These are phyloP conservation scores for human DNA, from an alignment of 2,113 vertebrate species.

Conservation along the genomic window DNA sequence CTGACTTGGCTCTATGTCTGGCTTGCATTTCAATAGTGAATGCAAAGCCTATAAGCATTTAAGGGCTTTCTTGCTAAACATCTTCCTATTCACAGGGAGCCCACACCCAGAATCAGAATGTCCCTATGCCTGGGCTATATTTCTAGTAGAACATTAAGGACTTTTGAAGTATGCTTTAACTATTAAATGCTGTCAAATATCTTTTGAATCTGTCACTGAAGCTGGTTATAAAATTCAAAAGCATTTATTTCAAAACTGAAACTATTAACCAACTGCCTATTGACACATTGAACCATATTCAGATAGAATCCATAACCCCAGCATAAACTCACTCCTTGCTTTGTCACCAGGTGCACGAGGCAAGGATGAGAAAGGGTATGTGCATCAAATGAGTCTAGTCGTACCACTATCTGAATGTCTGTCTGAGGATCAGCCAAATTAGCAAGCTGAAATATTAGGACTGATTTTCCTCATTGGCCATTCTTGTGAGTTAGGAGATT, in stretches of 20 bases:
- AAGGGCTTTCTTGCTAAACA: conserved; percentile 66
- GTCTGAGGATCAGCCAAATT: neutral
- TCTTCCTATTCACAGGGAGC: conserved; percentile 57
- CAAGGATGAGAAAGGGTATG: neutral
- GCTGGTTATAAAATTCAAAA: conserved; percentile 34
- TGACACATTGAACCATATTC: conserved; percentile 20
- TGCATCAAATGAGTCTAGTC: neutral
- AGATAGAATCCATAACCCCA: neutral
- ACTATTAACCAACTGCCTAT: neutral
- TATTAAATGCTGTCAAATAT: conserved; percentile 1
- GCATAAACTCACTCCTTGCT: neutral
- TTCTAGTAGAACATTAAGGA: conserved; percentile 45
- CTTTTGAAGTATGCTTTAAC: conserved; percentile 43
- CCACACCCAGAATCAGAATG: conserved; percentile 46
- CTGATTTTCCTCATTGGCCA: neutral
- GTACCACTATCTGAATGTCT: neutral
- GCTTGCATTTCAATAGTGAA: conserved; percentile 79
- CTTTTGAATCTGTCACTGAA: conserved; percentile 12
- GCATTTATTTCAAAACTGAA: conserved; percentile 29
- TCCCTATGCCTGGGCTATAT: conserved; percentile 38
- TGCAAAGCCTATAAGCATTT: conserved; percentile 74
- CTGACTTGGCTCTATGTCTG: conserved; percentile 78
- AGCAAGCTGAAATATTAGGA: neutral
- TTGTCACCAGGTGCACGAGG: neutral
- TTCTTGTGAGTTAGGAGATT: neutral